phyloP scores from a whole-genome alignment of 2,888 invertebrate species.

The Andrena dorsata region DNA sequence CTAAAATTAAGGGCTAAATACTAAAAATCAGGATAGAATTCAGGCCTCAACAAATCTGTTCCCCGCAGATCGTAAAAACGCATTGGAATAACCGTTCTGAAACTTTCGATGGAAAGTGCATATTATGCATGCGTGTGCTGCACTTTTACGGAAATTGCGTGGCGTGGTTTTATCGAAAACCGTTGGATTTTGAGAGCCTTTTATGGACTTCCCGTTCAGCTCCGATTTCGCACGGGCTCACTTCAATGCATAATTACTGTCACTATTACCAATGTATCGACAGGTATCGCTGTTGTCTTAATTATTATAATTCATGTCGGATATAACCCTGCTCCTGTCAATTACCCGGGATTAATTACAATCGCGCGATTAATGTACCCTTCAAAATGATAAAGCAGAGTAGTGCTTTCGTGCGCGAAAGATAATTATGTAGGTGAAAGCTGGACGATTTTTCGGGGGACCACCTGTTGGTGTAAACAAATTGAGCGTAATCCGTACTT shows the following conservation, averaged over 20 bases:
- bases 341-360: conserved; percentile 48
- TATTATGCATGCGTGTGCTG: no score
- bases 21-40: no score
- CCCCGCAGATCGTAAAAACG: no score
- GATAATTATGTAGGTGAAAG: conserved; percentile 56
- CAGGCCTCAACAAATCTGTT: no score
- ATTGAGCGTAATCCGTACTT: conserved; percentile 32
- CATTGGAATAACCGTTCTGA: no score
- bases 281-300: neutral
- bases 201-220: neutral
- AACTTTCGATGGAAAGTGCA: neutral
- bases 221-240: neutral
- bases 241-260: conserved; percentile 14
- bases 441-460: conserved; percentile 3
- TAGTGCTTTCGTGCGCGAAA: conserved; percentile 10
- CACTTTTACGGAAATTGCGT: neutral
- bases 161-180: neutral
- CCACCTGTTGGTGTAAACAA: conserved; percentile 50
- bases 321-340: conserved; percentile 22
- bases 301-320: conserved; percentile 19
- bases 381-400: conserved; percentile 17
- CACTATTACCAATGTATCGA: neutral
- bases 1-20: no score
- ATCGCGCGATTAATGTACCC: conserved; percentile 31
- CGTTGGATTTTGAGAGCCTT: neutral